phyloP scores from a whole-genome alignment of 2,797 vertebrate species.

The Myotis vivesi region DNA sequence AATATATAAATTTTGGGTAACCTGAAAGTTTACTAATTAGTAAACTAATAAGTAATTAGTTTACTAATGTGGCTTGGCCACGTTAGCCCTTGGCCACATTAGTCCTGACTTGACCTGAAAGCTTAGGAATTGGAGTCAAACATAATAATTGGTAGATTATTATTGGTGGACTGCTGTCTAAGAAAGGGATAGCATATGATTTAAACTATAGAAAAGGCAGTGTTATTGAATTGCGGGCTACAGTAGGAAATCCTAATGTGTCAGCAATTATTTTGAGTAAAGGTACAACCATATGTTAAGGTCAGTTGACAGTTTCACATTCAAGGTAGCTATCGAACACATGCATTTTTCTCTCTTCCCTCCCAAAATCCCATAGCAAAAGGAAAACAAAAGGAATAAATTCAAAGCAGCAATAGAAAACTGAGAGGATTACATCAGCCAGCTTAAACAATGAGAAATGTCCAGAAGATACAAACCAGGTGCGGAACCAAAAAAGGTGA shows the following conservation, averaged over 20 bases:
- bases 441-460: background rate
- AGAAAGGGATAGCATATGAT: background rate
- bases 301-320: background rate
- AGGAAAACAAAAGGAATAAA: background rate
- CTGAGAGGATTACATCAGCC: background rate
- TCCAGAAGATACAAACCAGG: background rate
- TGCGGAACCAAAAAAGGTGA: background rate
- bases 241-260: background rate
- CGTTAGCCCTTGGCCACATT: background rate
- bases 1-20: background rate
- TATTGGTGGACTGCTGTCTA: background rate
- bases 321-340: background rate
- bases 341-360: background rate
- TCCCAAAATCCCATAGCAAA: background rate
- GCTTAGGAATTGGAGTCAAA: background rate
- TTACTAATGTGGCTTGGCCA: background rate
- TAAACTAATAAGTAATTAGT: no score
- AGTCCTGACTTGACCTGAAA: background rate
- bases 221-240: background rate
- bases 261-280: constrained; percentile 35
- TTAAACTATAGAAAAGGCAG: background rate
- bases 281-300: background rate
- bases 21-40: background rate
- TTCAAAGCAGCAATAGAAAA: constrained; percentile 5
- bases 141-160: background rate